Conservation (phyloP, 2,888 invertebrate genomes). For the Rosalia funebris region DNA sequence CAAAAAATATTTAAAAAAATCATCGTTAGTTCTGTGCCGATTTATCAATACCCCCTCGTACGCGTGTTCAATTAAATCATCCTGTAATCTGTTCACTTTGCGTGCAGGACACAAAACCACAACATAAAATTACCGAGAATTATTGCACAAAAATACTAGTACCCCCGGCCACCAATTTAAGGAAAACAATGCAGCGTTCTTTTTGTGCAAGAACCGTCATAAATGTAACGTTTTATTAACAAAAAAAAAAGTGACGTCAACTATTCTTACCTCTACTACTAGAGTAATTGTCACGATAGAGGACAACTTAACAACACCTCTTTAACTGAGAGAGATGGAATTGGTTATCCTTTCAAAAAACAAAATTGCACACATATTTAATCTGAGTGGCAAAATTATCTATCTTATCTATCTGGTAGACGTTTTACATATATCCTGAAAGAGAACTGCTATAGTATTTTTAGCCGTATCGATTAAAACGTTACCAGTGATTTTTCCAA, state of each 20-base stretch:
- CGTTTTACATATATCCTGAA: conserved; percentile 36
- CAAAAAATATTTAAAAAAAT: too few species aligned
- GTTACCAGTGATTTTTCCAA: conserved; percentile 17
- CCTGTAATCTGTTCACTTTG: not conserved
- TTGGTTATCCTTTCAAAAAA: conserved; percentile 13
- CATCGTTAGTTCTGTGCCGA: too few species aligned
- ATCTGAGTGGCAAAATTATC: conserved; percentile 2
- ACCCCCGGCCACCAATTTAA: conserved; percentile 14
- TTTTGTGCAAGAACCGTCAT: conserved; percentile 24
- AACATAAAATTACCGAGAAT: conserved; percentile 14
- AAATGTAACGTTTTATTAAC: not conserved
- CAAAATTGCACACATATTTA: not conserved
- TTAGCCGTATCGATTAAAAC: conserved; percentile 15
- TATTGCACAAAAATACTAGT: conserved; percentile 15
- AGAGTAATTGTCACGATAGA: conserved; percentile 12
- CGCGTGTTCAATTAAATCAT: too few species aligned
- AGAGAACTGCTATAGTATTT: conserved; percentile 36
- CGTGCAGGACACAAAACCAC: conserved; percentile 7
- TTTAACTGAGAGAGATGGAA: conserved; percentile 1
- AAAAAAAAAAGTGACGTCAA: conserved; percentile 16
- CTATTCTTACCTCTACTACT: conserved; percentile 25
- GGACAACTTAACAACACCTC: conserved; percentile 3
- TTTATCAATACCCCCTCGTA: too few species aligned
- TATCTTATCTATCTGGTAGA: conserved; percentile 26
- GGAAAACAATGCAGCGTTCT: conserved; percentile 1